phyloP scores from a whole-genome alignment of 2,113 vertebrate genomes.

The Oncorhynchus gorbuscha region DNA sequence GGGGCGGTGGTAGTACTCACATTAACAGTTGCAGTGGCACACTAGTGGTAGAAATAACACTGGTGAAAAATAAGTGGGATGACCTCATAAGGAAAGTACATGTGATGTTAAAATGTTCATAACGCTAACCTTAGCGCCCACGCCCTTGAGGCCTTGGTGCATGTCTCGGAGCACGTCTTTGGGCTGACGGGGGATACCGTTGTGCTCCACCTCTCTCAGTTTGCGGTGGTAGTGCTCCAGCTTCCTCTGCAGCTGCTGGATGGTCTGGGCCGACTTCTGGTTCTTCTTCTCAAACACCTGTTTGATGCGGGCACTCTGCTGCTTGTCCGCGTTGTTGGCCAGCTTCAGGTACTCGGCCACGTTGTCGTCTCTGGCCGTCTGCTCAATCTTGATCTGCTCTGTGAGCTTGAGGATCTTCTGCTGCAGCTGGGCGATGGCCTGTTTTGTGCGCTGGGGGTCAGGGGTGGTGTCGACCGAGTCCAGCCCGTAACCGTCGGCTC shows the following conservation, averaged over 20 bases:
- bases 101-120: not conserved
- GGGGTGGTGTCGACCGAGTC: constrained; percentile 87
- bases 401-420: constrained; percentile 97
- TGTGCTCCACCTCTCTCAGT: constrained; percentile 93
- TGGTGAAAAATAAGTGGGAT: not conserved
- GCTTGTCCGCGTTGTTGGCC: constrained; percentile 94
- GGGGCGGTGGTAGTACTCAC: too few relatives aligned
- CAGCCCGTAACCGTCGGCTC: constrained; percentile 83
- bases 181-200: constrained; percentile 90
- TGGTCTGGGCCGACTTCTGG: constrained; percentile 94
- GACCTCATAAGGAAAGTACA: not conserved
- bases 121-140: constrained; percentile 87
- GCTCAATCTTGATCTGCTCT: constrained; percentile 97
- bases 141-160: constrained; percentile 94
- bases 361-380: constrained; percentile 94
- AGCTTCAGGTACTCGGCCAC: constrained; percentile 96
- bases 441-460: constrained; percentile 95
- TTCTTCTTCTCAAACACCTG: constrained; percentile 99
- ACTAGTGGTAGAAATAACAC: not conserved
- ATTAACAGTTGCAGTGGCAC: not conserved
- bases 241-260: constrained; percentile 94
- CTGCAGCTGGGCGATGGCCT: constrained; percentile 92
- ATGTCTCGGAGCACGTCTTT: constrained; percentile 97
- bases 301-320: constrained; percentile 95
- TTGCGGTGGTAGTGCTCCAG: constrained; percentile 93